Conservation (phyloP, 2,797 vertebrate genomes). For the Anniella stebbinsi region DNA sequence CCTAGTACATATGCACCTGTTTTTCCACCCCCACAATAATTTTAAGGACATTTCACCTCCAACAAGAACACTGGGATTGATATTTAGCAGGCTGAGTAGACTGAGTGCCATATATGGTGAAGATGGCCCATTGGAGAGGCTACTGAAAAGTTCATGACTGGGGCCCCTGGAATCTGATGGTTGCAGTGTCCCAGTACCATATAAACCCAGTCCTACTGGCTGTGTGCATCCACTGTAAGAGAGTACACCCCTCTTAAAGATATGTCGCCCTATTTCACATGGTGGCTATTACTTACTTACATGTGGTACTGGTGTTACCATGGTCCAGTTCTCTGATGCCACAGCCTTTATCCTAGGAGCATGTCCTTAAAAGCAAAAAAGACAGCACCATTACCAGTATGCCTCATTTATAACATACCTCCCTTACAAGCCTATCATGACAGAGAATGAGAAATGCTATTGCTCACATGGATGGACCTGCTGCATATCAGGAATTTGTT, state of each 20-base stretch:
- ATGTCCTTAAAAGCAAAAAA: slow-evolving; percentile 17
- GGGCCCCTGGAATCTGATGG: not conserved
- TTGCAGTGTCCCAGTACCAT: not conserved
- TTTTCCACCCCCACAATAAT: not conserved
- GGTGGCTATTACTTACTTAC: not conserved
- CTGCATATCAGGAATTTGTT: too few species aligned
- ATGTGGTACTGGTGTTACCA: not conserved
- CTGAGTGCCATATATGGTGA: not conserved
- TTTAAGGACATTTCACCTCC: not conserved
- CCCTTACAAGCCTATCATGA: not conserved
- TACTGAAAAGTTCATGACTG: not conserved
- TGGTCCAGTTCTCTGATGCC: not conserved
- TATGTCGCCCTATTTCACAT: not conserved
- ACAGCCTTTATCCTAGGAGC: not conserved
- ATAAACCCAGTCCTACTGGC: not conserved
- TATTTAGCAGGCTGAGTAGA: not conserved
- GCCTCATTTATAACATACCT: not conserved
- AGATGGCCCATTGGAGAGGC: not conserved
- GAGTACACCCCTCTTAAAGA: fast-evolving
- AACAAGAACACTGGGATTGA: not conserved
- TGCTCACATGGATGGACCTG: not conserved
- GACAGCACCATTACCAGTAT: not conserved
- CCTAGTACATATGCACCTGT: too few species aligned
- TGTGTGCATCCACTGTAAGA: not conserved
- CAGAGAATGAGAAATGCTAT: not conserved